phyloP scores from a whole-genome alignment of 2,888 invertebrate species.

The Drosophila mimetica region DNA sequence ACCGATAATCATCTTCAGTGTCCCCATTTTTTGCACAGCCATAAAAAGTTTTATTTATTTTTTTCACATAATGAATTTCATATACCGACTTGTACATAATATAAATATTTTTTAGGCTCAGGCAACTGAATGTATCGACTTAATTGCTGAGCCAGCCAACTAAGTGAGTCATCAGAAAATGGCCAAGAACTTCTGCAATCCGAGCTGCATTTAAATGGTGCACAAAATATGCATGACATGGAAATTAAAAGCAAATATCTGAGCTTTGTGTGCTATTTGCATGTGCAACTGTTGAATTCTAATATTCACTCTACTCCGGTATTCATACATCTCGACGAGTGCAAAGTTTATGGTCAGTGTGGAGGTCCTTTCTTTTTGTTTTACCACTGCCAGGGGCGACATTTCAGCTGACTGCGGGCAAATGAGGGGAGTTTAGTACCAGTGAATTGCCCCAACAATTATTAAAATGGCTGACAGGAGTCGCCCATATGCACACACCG shows the following conservation, averaged over 20 bases:
- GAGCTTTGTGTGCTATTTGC: constrained; percentile 21
- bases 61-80: background rate
- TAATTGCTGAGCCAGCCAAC: background rate
- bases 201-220: background rate
- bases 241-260: constrained; percentile 38
- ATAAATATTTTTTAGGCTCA: background rate
- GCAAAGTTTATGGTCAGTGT: constrained; percentile 17
- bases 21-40: background rate
- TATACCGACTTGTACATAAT: background rate
- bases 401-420: constrained; percentile 34
- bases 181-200: background rate
- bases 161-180: background rate
- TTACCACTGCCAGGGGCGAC: constrained; percentile 14
- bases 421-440: constrained; percentile 38
- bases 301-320: constrained; percentile 24
- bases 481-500: constrained; percentile 38
- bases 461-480: constrained; percentile 47
- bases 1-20: constrained; percentile 3
- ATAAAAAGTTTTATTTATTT: background rate
- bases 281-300: constrained; percentile 33
- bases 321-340: constrained; percentile 21
- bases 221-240: constrained; percentile 19
- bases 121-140: too few species aligned
- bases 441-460: constrained; percentile 45
- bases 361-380: constrained; percentile 8